Percentiles rank a stretch among this genome's conserved stretches.
phyloP scores from a whole-genome alignment of 2,113 vertebrate species.

The Eptesicus fuscus region DNA sequence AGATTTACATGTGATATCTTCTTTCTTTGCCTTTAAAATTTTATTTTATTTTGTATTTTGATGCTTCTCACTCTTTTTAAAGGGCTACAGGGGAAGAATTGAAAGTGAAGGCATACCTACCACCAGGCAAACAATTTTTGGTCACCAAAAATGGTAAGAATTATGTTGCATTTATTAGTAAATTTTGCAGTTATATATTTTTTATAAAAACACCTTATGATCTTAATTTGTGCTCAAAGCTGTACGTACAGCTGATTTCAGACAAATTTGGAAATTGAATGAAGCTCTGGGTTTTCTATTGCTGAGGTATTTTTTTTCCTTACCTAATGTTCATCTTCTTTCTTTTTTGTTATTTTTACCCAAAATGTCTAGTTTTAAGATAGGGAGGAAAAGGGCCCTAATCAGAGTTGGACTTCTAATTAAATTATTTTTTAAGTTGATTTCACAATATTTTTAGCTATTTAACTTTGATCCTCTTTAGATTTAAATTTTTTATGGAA shows the following conservation, averaged over 20 bases:
- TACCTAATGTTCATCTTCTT: constrained; percentile 10
- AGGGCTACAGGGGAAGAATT: constrained; percentile 95
- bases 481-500: constrained; percentile 12
- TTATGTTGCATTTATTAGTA: constrained; percentile 14
- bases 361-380: neutral
- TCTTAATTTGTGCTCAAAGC: neutral
- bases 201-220: neutral
- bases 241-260: neutral
- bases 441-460: constrained; percentile 3
- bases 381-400: neutral
- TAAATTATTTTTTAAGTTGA: neutral
- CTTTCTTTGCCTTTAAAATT: constrained; percentile 50
- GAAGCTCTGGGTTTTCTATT: constrained; percentile 17
- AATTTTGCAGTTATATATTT: neutral
- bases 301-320: neutral
- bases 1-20: constrained; percentile 8
- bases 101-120: constrained; percentile 96
- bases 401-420: neutral
- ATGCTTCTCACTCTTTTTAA: constrained; percentile 70
- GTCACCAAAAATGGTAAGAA: constrained; percentile 96
- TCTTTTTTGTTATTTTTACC: neutral
- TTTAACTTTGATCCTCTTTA: constrained; percentile 35
- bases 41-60: constrained; percentile 51
- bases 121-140: constrained; percentile 95
- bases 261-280: neutral